Evolutionary conservation across 2,888 invertebrate genomes (phyloP).

Genomic region (Petrophora chlorosata): DNA sequence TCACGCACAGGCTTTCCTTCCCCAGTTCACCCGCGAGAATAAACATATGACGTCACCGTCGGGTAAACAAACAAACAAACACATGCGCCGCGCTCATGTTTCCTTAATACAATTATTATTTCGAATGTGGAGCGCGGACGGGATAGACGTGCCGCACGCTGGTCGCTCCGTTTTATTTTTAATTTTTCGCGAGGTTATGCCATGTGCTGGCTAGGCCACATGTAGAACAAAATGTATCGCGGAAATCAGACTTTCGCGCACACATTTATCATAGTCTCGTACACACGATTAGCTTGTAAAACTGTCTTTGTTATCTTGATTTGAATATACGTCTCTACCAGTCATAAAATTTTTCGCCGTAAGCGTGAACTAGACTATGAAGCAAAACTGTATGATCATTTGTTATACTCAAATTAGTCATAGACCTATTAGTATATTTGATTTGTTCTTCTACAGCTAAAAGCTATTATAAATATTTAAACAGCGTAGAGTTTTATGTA

Average conservation of each 20-base stretch:
- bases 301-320: no score
- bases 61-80: constrained; percentile 85
- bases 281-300: no score
- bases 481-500: no score
- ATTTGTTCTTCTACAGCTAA: no score
- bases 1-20: constrained; percentile 34
- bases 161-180: constrained; percentile 53
- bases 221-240: constrained; percentile 3
- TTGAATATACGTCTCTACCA: no score
- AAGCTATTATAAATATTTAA: no score
- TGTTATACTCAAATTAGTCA: no score
- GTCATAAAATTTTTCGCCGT: no score
- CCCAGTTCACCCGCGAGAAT: constrained; percentile 75
- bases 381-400: no score
- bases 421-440: no score
- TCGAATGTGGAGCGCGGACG: constrained; percentile 78
- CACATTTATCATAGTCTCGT: no score
- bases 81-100: constrained; percentile 84
- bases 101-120: constrained; percentile 84
- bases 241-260: constrained; percentile 4
- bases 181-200: constrained; percentile 50
- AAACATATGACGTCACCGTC: constrained; percentile 84
- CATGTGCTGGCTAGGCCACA: constrained; percentile 32
- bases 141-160: constrained; percentile 54
- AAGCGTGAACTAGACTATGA: no score